Percentiles rank a stretch among this genome's conserved stretches.
These are phyloP conservation scores for Clytia hemisphaerica DNA, from an alignment of 30 jellyfish, hydroid and myxozoan genomes.

Conservation along the genomic window DNA sequence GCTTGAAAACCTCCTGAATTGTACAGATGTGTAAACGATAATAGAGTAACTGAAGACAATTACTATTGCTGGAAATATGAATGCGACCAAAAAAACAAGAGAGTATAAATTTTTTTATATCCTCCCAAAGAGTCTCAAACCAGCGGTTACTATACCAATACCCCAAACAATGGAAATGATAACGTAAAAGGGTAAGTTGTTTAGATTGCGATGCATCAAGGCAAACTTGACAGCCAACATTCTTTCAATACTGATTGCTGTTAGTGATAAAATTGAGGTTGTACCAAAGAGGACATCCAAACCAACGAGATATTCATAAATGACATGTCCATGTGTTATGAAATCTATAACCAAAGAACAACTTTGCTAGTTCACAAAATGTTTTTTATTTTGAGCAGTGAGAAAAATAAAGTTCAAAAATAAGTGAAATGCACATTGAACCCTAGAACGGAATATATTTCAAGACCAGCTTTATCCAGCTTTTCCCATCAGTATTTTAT, in stretches of 20 bases:
- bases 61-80: constrained; percentile 49
- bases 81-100: constrained; percentile 3
- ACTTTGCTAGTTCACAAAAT: no score
- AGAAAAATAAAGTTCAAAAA: no score
- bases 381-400: no score
- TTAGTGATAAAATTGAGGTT: constrained; percentile 49
- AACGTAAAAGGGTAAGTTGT: constrained; percentile 47
- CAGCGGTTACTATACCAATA: constrained; percentile 22
- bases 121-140: no score
- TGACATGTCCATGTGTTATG: no score
- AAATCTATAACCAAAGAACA: no score
- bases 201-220: constrained; percentile 59
- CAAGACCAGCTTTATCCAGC: no score
- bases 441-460: no score
- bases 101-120: background rate
- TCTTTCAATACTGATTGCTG: constrained; percentile 58
- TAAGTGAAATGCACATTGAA: no score
- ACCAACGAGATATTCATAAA: no score
- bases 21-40: constrained; percentile 51
- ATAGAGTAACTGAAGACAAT: constrained; percentile 37
- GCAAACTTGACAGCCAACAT: constrained; percentile 64
- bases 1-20: no score
- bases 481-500: no score
- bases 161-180: constrained; percentile 57
- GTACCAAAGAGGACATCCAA: constrained; percentile 68